Evolutionary conservation across 2,113 vertebrate species (phyloP).

Genomic region (Erinaceus europaeus): DNA sequence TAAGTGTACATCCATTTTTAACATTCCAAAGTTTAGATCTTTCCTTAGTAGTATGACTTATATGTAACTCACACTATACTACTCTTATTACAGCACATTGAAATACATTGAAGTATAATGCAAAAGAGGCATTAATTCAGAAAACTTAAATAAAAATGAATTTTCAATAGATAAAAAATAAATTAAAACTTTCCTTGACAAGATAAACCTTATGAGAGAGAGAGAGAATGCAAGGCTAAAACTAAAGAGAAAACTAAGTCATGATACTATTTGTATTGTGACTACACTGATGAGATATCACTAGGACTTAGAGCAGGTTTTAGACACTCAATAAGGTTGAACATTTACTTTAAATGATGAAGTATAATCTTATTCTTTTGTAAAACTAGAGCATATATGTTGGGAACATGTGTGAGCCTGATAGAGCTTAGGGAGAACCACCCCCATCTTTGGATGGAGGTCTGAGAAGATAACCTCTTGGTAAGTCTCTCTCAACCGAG

Average conservation of each 20-base stretch:
- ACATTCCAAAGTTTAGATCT: neutral
- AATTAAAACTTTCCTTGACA: conserved; percentile 9
- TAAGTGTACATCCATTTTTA: neutral
- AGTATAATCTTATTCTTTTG: neutral
- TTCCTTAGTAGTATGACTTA: neutral
- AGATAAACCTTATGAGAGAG: neutral
- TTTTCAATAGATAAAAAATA: conserved; percentile 5
- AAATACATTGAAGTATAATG: conserved; percentile 17
- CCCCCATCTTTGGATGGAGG: too few species aligned
- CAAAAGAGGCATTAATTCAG: neutral
- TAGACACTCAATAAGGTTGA: neutral
- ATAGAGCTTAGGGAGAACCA: too few species aligned
- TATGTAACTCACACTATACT: neutral
- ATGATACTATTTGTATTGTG: neutral
- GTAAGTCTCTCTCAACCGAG: too few species aligned
- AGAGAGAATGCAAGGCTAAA: neutral
- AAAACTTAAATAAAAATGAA: conserved; percentile 19
- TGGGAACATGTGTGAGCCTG: too few species aligned
- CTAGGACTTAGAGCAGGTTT: neutral
- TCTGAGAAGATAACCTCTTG: too few species aligned
- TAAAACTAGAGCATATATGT: conserved; percentile 39
- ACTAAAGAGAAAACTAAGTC: neutral
- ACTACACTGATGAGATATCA: neutral
- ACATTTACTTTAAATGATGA: neutral
- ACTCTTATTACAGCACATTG: conserved; percentile 12